Conservation (phyloP, 1,140 invertebrate species). For the Euschistus heros region DNA sequence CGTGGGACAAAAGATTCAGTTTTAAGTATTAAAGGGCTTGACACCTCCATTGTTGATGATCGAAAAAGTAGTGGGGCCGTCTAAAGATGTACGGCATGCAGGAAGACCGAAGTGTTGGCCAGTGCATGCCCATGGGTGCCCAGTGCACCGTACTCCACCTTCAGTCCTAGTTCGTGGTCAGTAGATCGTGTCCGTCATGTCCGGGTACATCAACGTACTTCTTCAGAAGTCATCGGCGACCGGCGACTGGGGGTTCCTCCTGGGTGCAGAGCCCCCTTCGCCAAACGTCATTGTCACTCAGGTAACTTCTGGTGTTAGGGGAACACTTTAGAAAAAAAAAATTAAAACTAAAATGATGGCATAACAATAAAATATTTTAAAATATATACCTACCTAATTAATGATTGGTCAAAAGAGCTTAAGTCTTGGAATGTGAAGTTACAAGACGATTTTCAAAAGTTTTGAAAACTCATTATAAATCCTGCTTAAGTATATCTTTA, state of each 20-base stretch:
- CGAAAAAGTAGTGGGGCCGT: not conserved
- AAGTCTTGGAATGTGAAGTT: too few species aligned
- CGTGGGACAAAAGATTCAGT: too few species aligned
- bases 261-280: not conserved
- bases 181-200: not conserved
- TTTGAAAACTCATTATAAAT: too few species aligned
- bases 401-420: too few species aligned
- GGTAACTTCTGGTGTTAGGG: not conserved
- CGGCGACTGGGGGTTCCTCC: conserved; percentile 1
- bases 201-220: not conserved
- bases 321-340: too few species aligned
- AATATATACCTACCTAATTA: too few species aligned
- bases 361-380: too few species aligned
- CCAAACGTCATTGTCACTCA: conserved; percentile 1
- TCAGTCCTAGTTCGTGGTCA: not conserved
- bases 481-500: too few species aligned
- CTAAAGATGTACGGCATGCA: not conserved
- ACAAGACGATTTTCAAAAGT: too few species aligned
- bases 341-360: too few species aligned
- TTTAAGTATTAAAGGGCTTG: too few species aligned
- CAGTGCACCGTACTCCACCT: not conserved
- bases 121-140: not conserved
- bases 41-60: too few species aligned
- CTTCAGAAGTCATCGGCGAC: conserved; percentile 4
- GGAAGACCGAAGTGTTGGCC: not conserved